A percentile compares a stretch with the other conserved stretches of the same genome.
Conservation (phyloP, 2,888 invertebrate genomes). For the Luffia ferchaultella region DNA sequence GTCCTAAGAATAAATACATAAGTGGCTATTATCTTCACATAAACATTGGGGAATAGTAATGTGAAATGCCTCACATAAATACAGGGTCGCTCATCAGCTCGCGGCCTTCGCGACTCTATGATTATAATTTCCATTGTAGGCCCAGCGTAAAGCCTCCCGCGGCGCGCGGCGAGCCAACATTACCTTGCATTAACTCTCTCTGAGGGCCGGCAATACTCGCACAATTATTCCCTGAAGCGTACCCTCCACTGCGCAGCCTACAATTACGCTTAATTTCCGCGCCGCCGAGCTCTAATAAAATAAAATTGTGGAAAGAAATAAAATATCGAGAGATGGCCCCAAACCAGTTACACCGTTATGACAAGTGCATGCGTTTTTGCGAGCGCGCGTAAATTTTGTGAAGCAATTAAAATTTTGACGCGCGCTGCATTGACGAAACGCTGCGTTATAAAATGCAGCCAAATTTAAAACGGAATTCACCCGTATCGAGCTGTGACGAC, state of each 20-base stretch:
- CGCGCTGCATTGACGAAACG: slow-evolving; percentile 11
- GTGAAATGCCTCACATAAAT: not conserved
- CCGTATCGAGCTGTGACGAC: not conserved
- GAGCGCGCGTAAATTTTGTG: slow-evolving; percentile 26
- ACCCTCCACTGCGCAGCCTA: slow-evolving; percentile 52
- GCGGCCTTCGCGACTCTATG: not conserved
- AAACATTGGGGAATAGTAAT: no score
- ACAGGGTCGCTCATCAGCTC: not conserved
- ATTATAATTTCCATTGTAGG: slow-evolving; percentile 57
- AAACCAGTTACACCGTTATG: not conserved
- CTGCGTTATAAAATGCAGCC: slow-evolving; percentile 26
- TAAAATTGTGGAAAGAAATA: slow-evolving; percentile 18
- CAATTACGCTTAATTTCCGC: slow-evolving; percentile 49
- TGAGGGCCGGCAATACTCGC: slow-evolving; percentile 49
- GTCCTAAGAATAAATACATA: no score
- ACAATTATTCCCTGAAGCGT: slow-evolving; percentile 62
- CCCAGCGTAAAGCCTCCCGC: slow-evolving; percentile 37
- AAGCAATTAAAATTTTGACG: slow-evolving; percentile 30
- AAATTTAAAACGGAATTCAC: slow-evolving; percentile 22
- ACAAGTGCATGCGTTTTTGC: slow-evolving; percentile 3
- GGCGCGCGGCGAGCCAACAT: not conserved
- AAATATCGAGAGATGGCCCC: slow-evolving; percentile 37
- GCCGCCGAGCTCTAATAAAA: slow-evolving; percentile 52
- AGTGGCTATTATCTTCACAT: no score
- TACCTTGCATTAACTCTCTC: slow-evolving; percentile 59